Conservation (phyloP, 2,888 invertebrate genomes). For the Eupeodes latifasciatus region DNA sequence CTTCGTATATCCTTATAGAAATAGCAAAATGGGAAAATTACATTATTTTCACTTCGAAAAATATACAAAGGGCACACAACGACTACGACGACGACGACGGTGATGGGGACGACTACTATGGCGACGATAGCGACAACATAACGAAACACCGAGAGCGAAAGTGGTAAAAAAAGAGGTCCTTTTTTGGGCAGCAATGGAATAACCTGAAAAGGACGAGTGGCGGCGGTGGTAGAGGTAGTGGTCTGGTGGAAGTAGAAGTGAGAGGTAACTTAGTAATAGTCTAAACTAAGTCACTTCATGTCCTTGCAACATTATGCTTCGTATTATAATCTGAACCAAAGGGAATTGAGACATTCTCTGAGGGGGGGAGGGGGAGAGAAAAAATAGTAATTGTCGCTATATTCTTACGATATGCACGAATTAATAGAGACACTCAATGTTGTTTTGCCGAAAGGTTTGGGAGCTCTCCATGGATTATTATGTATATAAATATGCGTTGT, state of each 20-base stretch:
- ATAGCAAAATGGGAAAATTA: conserved; percentile 77
- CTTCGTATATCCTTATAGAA: conserved; percentile 21
- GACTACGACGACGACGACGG: neutral
- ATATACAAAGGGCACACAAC: conserved; percentile 61
- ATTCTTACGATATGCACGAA: conserved; percentile 43
- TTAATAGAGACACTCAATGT: conserved; percentile 34
- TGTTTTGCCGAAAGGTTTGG: neutral
- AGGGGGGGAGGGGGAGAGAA: neutral
- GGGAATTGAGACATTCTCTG: conserved; percentile 14
- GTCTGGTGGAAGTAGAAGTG: neutral
- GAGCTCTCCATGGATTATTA: neutral
- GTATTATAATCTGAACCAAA: conserved; percentile 56
- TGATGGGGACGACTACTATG: too few species aligned
- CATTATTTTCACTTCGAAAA: conserved; percentile 78
- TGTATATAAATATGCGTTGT: too few species aligned
- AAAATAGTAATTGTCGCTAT: conserved; percentile 48
- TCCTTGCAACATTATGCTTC: conserved; percentile 59
- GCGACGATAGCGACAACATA: neutral
- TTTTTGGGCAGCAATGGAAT: conserved; percentile 3
- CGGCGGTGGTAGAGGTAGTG: neutral
- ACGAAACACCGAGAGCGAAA: conserved; percentile 30
- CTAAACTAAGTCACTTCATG: conserved; percentile 68
- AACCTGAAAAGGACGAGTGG: too few species aligned
- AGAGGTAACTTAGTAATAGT: conserved; percentile 22
- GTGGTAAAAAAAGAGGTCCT: conserved; percentile 49